Base-by-base conservation (phyloP, 1,140 invertebrate genomes). In the Argopecten irradians region DNA sequence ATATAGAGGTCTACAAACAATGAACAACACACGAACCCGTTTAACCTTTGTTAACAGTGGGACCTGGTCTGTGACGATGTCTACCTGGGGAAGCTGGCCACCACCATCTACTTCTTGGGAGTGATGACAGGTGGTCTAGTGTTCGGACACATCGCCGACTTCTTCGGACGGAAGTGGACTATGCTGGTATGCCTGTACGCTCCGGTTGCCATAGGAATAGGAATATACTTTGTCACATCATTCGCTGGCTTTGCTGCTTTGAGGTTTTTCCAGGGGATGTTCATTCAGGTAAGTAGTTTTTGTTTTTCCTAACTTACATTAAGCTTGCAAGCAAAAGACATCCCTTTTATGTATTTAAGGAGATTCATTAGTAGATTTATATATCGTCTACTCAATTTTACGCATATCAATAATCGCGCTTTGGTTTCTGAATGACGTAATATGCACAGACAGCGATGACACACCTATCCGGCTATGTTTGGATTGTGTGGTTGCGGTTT, bases 41-140 rank as follows among this genome's bases (percentile, higher is more conserved):
- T n/a, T n/a, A n/a, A n/a, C n/a, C n/a, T n/a, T 84, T 32, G 36
- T 39, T 97, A 96, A 88, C 96, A 98, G 97, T 98, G 97, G 97
- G 96, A 97, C 92, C 95, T 98, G 39, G 97, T 98, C 0, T 98
- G 97, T 95, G 96, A 97, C 89, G 22, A 86, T 9, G 96, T 97
- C 90, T 97, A 97, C 93, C 96, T 97, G 82, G 96, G 97, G 1
- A 97, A 97, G 0, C 93, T 98, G 28, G 97, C 97, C 0, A 95
- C 98, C 34, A 97, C 97, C 0, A 95, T 98, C 1, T 97, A 98
- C 33, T 97, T 97, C 7, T 95, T 97, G 32, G 97, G 97, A 16
- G 97, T 97, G 0, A 96, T 98, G 87, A 95, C 98, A 35, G 98
- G 98, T 16, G 98, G 97, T 94, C 97, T 97, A 93, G 96, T 98